These are phyloP conservation scores for Sesia apiformis DNA, from an alignment of 2,888 invertebrate genomes.

Conservation along the genomic window DNA sequence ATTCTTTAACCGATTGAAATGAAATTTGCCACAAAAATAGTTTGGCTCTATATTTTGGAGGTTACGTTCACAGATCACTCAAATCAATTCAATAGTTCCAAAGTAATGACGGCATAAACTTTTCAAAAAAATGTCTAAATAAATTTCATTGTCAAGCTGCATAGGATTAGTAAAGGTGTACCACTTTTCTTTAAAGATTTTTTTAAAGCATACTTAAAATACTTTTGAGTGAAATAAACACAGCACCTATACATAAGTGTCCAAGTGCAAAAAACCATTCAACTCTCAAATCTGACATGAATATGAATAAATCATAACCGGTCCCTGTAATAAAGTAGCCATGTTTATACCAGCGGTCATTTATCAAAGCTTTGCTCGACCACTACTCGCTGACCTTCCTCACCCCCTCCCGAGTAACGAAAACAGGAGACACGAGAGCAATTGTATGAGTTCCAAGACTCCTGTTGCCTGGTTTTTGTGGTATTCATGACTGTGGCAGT, in stretches of 20 bases:
- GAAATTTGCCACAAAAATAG: too few species aligned
- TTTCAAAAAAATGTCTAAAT: not conserved
- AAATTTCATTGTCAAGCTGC: not conserved
- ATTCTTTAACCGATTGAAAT: too few species aligned
- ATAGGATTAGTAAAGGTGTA: not conserved
- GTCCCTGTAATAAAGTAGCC: constrained; percentile 68
- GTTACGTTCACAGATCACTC: too few species aligned
- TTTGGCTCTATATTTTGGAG: too few species aligned
- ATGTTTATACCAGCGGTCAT: constrained; percentile 64
- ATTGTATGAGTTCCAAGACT: not conserved
- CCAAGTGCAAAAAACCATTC: not conserved
- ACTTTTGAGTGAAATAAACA: too few species aligned
- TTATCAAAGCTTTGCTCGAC: constrained; percentile 55
- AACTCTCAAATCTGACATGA: constrained; percentile 55
- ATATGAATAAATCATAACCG: constrained; percentile 69
- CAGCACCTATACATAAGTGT: not conserved
- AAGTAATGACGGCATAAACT: too few species aligned
- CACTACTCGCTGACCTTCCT: constrained; percentile 26
- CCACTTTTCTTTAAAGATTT: not conserved
- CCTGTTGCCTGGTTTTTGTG: constrained; percentile 6
- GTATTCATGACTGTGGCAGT: constrained; percentile 41
- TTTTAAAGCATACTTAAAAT: not conserved
- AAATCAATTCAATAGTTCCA: too few species aligned
- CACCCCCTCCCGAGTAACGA: constrained; percentile 6
- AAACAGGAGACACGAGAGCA: not conserved